Base-by-base conservation (phyloP, 2,113 vertebrate species). In the Greenwoodochromis staneri region DNA sequence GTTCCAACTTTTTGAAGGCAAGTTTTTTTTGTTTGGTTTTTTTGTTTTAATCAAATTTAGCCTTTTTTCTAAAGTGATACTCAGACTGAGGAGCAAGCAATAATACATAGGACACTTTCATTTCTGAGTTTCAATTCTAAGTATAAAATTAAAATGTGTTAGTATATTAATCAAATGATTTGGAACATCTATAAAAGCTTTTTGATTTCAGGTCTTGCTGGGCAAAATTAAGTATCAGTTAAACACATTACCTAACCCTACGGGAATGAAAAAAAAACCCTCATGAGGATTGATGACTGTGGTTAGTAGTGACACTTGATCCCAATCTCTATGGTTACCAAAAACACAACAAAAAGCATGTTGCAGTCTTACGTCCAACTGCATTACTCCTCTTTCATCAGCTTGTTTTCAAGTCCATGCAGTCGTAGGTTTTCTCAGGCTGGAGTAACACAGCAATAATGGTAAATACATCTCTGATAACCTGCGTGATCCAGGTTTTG, bases 251-350 rank as follows among this genome's bases (percentile, higher is more conserved):
- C n/a, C 34, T 63, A 27, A 61, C 5, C 24, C 24, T 21, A 31
- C 6, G 9, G 81, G 57, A 61, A 83, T 63, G 29, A 2, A 12
- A 34, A 13, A 59, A 53, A 69, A 19, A 47, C 9, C 12, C 47
- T 81, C 63, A 69, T 31, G 17, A 47, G 31, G 57, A 69, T 45
- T 36, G 31, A 85, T 55, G 31, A 31, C 7, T 51, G 36, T 80
- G 19, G n/a, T 14, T 69, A 27, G 85, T 38, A 55, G 66, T 90
- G 88, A 89, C 81, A 85, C 71, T 83, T 92, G 88, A 93, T 93
- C 54, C 87, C 63, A 69, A 91, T 92, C 87, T 63, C 61, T 34
- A 82, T 91, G 76, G 66, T 86, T 36, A 93, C 85, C 73, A 86
- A 85, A 83, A 83, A 87, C 86, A 88, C 88, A 90, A 80, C 71